Base-by-base conservation (phyloP, 2,113 vertebrate species). In the Rhagologus leucostigma region DNA sequence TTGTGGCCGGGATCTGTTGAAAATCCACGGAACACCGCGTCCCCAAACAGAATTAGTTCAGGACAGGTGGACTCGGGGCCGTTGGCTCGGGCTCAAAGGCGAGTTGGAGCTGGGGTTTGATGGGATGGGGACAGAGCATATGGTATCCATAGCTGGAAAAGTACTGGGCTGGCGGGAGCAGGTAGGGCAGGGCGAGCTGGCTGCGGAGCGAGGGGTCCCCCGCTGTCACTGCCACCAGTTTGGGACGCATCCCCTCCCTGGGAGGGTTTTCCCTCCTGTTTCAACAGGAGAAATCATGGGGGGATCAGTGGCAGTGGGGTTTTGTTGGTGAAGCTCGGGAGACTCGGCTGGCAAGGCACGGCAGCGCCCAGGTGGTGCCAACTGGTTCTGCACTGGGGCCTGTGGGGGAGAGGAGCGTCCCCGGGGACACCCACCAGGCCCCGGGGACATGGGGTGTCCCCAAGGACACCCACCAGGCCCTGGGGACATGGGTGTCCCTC, bases 111-210 rank as follows among this genome's bases (percentile, higher is more conserved):
- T 65, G 91, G 95, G 93, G 80, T 96, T 89, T 60, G 91, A 52
- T 77, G 96, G 95, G 93, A 52, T 56, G 65, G 77, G 84, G 80
- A 37, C 0, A 1, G 55, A 94, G 81, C 92, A 33, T 81, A 16
- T 93, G 95, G 93, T 7, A 32, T 67, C 92, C 92, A 84, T 70
- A 78, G 95, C 89, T 95, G 95, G 96, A 95, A 96, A 96, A 96
- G 81, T 90, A 86, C 88, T 79, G 89, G 62, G 93, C 56, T 19
- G 76, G 70, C 0, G 6, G 67, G 46, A 32, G 46, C n/a, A 70
- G 87, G 78, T 83, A 76, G 87, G 55, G 70, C 78, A 68, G 87
- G 62, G 50, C 0, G 10, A 71, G 80, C 50, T 65, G 60, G 37
- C 60, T n/a, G 33, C 1, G 0, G 29, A 13, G 52, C 4, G 0